A percentile compares a stretch with the other conserved stretches of the same genome.
phyloP scores from a whole-genome alignment of 1,140 invertebrate species.

The Bombus waltoni region DNA sequence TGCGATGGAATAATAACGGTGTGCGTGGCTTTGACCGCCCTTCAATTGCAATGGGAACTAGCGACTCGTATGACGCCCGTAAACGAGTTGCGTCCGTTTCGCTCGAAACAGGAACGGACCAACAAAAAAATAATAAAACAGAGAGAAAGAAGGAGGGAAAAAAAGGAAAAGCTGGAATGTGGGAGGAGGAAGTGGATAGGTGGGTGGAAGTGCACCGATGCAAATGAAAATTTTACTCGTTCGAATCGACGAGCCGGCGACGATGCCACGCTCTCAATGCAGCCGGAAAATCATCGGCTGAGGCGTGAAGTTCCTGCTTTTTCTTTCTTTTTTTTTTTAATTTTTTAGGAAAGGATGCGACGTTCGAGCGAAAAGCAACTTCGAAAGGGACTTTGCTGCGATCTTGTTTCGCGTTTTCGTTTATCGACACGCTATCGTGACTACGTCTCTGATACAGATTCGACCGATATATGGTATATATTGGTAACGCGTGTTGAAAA shows the following conservation, averaged over 20 bases:
- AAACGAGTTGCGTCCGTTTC: constrained; percentile 73
- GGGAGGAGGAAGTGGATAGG: no score
- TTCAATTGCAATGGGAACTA: constrained; percentile 78
- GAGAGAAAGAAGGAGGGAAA: neutral
- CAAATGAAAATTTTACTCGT: constrained; percentile 52
- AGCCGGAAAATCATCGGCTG: constrained; percentile 11
- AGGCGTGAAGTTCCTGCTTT: neutral
- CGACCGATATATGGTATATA: no score
- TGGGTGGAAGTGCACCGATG: constrained; percentile 8
- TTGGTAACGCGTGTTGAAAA: no score
- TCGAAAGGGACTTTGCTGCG: no score
- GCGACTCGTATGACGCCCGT: constrained; percentile 63
- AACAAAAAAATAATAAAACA: neutral
- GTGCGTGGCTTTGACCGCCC: constrained; percentile 76
- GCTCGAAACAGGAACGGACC: constrained; percentile 18
- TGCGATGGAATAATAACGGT: constrained; percentile 57
- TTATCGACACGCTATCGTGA: neutral
- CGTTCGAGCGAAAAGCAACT: neutral
- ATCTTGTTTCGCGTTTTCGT: neutral
- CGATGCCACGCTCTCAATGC: neutral
- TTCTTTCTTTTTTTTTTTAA: neutral
- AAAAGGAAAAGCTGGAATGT: neutral
- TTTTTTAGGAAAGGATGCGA: no score
- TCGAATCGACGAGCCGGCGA: constrained; percentile 7
- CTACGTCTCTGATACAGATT: no score